Conservation (phyloP, 2,113 vertebrate species). For the Fregetta grallaria region DNA sequence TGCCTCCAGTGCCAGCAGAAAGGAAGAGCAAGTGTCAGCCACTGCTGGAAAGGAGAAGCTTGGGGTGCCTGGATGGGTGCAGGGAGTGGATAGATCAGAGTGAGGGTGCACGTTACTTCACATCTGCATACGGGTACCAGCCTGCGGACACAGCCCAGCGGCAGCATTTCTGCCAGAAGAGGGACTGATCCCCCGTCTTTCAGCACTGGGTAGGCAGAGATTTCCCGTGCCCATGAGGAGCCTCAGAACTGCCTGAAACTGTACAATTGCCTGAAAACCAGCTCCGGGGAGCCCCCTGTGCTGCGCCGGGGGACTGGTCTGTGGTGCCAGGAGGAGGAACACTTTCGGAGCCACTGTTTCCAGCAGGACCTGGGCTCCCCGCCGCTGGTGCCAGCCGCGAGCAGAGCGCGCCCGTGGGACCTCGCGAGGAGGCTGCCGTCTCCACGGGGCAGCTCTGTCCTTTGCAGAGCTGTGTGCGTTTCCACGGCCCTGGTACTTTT, state of each 20-base stretch:
- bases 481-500: not conserved
- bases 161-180: not conserved
- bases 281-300: rapidly evolving
- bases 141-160: not conserved
- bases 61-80: not conserved
- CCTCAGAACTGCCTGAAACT: not conserved
- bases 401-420: not conserved
- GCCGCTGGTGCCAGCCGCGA: rapidly evolving
- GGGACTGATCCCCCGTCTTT: not conserved
- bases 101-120: not conserved
- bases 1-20: not conserved
- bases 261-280: not conserved
- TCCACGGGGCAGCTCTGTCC: not conserved
- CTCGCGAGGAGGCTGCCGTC: rapidly evolving
- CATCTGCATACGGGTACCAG: rapidly evolving
- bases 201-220: not conserved
- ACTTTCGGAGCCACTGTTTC: rapidly evolving
- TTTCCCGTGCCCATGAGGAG: not conserved
- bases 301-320: rapidly evolving
- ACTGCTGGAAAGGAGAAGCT: not conserved
- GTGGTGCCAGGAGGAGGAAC: rapidly evolving
- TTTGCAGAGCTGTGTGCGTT: rapidly evolving
- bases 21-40: not conserved
- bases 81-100: not conserved
- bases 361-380: not conserved